Evolutionary conservation across 2,113 vertebrate genomes (phyloP), one percentile per base, ranked within the genome.

Genomic region (Tragelaphus strepsiceros): DNA sequence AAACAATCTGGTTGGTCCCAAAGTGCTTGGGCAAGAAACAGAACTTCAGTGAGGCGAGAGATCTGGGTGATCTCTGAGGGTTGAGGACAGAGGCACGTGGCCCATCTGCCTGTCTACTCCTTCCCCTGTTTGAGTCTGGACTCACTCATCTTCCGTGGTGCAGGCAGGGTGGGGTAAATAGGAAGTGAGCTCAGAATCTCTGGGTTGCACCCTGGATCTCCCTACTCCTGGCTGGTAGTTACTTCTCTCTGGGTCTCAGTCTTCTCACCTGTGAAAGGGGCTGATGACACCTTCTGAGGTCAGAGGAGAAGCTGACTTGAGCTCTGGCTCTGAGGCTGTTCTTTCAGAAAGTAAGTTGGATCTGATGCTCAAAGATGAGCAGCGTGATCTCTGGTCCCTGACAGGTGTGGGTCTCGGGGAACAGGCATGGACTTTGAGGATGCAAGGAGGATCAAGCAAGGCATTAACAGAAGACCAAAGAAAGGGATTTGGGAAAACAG

Each of bases 1-100:
- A 98, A 96, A 98, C 95, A 94, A 58, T 94, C 81, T 96, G 82
- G 90, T 80, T 59, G 82, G 88, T 85, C 10, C 85, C 67, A 26
- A 91, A 86, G 96, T 54, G 59, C 82, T 94, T 67, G 85, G 85
- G 95, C 1, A 5, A 94, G 85, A 95, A 96, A 80, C 85, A 62
- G 64, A 93, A 90, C 77, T 97, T 93, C 15, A 74, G 61, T 0
- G 2, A 88, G 91, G 61, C 21, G 32, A 93, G 51, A 95, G 28
- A 43, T 43, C 84, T 56, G 64, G 43, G 85, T 28, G 53, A 58
- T 62, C 13, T 58, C 92, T 1, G 28, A 49, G 84, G 71, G 59
- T 0, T 6, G 67, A 64, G n/a, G 39, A n/a, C 54, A 61, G 78
- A 32, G 24, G 32, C 39, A 0, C 0, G 0, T 0, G 28, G 87